phyloP scores from a whole-genome alignment of 2,797 vertebrate genomes.

The Anguilla marmorata region DNA sequence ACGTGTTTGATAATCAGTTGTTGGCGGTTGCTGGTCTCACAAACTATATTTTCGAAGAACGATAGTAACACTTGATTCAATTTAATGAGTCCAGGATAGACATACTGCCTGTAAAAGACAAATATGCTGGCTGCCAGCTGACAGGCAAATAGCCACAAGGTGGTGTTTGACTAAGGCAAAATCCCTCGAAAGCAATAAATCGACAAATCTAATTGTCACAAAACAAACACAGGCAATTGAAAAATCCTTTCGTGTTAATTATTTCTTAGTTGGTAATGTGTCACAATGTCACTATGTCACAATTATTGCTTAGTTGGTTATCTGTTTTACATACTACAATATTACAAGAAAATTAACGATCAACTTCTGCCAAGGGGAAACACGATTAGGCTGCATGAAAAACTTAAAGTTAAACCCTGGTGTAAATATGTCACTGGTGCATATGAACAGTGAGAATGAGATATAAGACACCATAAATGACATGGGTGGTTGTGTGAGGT shows the following conservation, averaged over 20 bases:
- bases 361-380: neutral
- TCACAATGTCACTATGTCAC: neutral
- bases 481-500: too few species aligned
- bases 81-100: neutral
- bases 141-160: slow-evolving; percentile 33
- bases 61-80: neutral
- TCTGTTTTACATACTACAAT: neutral
- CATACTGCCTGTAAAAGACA: neutral
- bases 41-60: neutral
- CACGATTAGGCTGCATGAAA: neutral
- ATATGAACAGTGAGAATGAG: neutral
- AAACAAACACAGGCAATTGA: slow-evolving; percentile 37
- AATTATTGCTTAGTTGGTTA: neutral
- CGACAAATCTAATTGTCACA: slow-evolving; percentile 24
- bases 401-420: neutral
- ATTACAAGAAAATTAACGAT: slow-evolving; percentile 11
- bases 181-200: neutral
- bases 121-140: neutral
- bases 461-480: neutral
- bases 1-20: neutral
- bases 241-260: neutral
- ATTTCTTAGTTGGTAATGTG: neutral
- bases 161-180: slow-evolving; percentile 30
- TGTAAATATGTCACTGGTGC: neutral
- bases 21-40: neutral